These are phyloP conservation scores for Sardina pilchardus DNA, from an alignment of 2,113 vertebrate genomes.

Conservation along the genomic window DNA sequence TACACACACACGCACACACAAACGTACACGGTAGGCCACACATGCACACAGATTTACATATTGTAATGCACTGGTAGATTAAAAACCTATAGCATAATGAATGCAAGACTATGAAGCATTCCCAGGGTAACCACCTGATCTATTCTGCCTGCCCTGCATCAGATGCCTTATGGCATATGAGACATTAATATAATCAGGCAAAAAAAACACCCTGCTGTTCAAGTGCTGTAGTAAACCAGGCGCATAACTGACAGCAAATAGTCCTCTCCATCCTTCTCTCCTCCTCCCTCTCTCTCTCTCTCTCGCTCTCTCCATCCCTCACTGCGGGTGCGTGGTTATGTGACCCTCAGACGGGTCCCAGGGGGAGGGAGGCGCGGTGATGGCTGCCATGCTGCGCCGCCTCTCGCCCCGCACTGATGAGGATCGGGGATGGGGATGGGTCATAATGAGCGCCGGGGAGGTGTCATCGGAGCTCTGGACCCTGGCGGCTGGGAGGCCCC, in stretches of 20 bases:
- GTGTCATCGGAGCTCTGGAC: constrained; percentile 27
- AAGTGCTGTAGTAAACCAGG: neutral
- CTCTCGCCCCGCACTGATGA: constrained; percentile 21
- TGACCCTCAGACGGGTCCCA: constrained; percentile 2
- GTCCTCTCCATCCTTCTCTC: neutral
- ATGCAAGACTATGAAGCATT: neutral
- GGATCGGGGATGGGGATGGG: constrained; percentile 6
- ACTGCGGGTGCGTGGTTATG: neutral
- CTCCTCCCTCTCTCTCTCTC: neutral
- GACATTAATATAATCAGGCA: neutral
- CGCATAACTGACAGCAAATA: neutral
- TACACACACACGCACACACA: neutral
- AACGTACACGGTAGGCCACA: neutral
- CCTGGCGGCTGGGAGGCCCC: constrained; percentile 25
- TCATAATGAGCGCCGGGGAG: constrained; percentile 22
- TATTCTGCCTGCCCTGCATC: neutral
- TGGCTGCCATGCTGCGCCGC: neutral
- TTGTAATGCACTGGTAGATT: neutral
- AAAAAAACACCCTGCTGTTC: neutral
- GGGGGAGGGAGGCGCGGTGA: neutral
- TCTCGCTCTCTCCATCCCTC: neutral
- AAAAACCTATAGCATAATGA: constrained; percentile 1
- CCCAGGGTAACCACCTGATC: neutral
- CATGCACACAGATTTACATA: constrained; percentile 11
- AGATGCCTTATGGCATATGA: neutral